These are phyloP conservation scores for Rotaria macrura DNA, from an alignment of 2,888 invertebrate genomes.

Conservation along the genomic window DNA sequence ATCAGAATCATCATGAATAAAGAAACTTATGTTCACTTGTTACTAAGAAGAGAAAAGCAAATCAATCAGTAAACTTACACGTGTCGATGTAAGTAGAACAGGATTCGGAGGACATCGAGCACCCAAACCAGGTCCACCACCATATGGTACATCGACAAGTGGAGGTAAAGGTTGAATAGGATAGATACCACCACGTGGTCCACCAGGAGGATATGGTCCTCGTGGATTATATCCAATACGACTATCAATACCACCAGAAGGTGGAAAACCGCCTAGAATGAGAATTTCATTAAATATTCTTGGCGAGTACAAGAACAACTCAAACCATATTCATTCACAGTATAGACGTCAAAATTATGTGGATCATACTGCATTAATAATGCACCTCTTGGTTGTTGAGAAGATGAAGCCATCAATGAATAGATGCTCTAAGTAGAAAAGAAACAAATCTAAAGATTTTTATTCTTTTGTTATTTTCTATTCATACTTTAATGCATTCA, in stretches of 20 bases:
- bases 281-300: not conserved
- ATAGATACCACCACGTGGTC: not conserved
- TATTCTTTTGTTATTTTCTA: too few relatives aligned
- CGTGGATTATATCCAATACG: not conserved
- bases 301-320: not conserved
- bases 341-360: slow-evolving; percentile 17
- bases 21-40: too few relatives aligned
- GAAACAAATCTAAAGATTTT: too few relatives aligned
- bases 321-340: slow-evolving; percentile 1
- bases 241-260: not conserved
- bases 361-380: not conserved
- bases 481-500: slow-evolving; percentile 26
- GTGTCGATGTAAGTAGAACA: not conserved
- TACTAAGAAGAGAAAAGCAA: not conserved
- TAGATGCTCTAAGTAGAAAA: not conserved
- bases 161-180: not conserved
- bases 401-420: not conserved
- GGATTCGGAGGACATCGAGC: not conserved
- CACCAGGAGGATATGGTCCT: not conserved
- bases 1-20: not conserved
- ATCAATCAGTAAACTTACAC: not conserved
- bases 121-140: not conserved
- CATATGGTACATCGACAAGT: not conserved
- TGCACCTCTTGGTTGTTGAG: not conserved
- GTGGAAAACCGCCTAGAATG: not conserved